These are phyloP conservation scores for Diuraphis noxia DNA, from an alignment of 1,140 invertebrate species.

Conservation along the genomic window DNA sequence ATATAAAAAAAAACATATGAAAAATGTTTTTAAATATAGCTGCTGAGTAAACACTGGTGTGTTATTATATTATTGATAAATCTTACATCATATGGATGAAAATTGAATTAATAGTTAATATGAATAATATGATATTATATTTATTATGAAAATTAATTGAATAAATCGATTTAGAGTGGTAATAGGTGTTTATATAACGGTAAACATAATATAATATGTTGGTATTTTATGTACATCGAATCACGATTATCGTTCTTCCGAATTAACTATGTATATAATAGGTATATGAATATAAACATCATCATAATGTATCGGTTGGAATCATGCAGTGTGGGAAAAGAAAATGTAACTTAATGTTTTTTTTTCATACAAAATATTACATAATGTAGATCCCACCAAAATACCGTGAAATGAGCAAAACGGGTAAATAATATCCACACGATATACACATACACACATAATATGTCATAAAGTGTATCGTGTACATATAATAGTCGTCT, in stretches of 20 bases:
- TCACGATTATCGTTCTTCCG: background rate
- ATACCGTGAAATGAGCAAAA: background rate
- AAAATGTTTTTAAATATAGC: background rate
- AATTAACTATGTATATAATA: background rate
- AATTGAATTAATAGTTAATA: background rate
- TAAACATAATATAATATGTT: too few relatives aligned
- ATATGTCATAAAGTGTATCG: background rate
- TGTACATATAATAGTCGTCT: too few relatives aligned
- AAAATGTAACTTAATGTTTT: background rate
- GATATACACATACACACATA: background rate
- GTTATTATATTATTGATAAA: too few relatives aligned
- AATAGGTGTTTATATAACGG: too few relatives aligned
- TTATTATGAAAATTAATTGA: too few relatives aligned
- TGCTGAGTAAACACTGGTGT: too few relatives aligned
- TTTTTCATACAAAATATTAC: background rate
- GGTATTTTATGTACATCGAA: too few relatives aligned
- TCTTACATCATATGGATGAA: background rate
- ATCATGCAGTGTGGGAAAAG: background rate
- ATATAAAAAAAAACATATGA: background rate
- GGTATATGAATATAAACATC: background rate
- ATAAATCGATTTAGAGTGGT: too few relatives aligned
- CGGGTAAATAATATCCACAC: background rate
- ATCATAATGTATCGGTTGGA: background rate
- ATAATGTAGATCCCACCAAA: background rate
- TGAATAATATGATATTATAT: too few relatives aligned